Evolutionary conservation across 2,113 vertebrate genomes (phyloP), one percentile per base, ranked within the genome.

Genomic region (Elephantulus edwardii): DNA sequence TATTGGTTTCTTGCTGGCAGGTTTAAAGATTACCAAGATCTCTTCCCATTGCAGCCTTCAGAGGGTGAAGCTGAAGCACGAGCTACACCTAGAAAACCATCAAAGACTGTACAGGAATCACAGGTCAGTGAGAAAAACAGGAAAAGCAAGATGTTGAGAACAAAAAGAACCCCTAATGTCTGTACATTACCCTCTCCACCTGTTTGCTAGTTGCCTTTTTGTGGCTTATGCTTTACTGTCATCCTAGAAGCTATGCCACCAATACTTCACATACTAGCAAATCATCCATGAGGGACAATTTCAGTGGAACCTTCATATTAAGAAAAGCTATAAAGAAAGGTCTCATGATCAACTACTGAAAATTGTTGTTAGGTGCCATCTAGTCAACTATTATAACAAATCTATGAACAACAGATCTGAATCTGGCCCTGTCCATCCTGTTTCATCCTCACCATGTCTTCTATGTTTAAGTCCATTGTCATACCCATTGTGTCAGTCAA

Each of bases 1-100:
- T 42, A 26, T 89, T 78, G 46, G 80, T 77, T 72, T 71, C 54
- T 46, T 84, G 70, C 74, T 20, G 91, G 46, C 93, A 98, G 97
- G 95, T 95, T 97, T 86, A 91, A 94, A 74, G 78, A 94, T 4
- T 96, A 97, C 81, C 97, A 97, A 89, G 91, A 95, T 1, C 56
- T 97, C 56, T 97, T 97, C 19, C 96, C 96, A 30, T 9, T 14
- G 30, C 50, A 1, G 10, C 13, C 26, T 52, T 0, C 2, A 8
- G 86, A 92, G 12, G 0, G 2, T 0, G 79, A 93, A n/a, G 0
- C 0, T 22, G 83, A 88, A 46, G 1, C 4, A 1, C 85, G 28
- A 28, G 0, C 1, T 14, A 0, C 46, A 1, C 7, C 24, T 4
- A 90, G 30, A 83, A 95, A 95, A 24, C 66, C 81, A 38, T 91